Conservation (phyloP, 2,113 vertebrate species). For the Nerophis ophidion region DNA sequence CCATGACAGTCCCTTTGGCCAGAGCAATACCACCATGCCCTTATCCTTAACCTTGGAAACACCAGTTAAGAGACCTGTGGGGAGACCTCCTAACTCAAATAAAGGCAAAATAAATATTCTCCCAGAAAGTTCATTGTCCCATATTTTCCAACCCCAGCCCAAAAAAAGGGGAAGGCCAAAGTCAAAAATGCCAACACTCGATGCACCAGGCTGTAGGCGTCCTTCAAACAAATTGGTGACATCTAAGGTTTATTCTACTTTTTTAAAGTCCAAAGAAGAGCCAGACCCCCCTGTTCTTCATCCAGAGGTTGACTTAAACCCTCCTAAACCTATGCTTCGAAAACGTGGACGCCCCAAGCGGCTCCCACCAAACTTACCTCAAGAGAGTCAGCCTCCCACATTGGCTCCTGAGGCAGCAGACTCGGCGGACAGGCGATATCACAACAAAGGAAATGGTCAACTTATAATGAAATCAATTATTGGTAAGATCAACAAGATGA, state of each 20-base stretch:
- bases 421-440: conserved; percentile 77
- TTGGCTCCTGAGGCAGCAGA: conserved; percentile 78
- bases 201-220: conserved; percentile 78
- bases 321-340: conserved; percentile 84
- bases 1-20: conserved; percentile 47
- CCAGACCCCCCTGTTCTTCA: conserved; percentile 94
- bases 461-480: conserved; percentile 95
- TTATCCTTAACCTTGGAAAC: conserved; percentile 50
- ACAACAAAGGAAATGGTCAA: conserved; percentile 87
- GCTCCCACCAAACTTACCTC: conserved; percentile 79
- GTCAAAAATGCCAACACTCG: conserved; percentile 89
- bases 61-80: conserved; percentile 68
- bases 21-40: conserved; percentile 55
- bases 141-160: conserved; percentile 59
- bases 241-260: conserved; percentile 88
- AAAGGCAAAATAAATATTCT: conserved; percentile 55
- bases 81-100: conserved; percentile 71
- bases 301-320: conserved; percentile 90
- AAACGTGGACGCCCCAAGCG: conserved; percentile 93
- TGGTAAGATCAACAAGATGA: conserved; percentile 98
- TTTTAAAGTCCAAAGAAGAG: conserved; percentile 88
- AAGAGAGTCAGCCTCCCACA: conserved; percentile 73
- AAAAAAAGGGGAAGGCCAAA: conserved; percentile 88
- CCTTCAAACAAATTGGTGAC: conserved; percentile 80
- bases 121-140: conserved; percentile 48